These are phyloP conservation scores for Danionella cerebrum DNA, from an alignment of 2,113 vertebrate species.

Conservation along the genomic window DNA sequence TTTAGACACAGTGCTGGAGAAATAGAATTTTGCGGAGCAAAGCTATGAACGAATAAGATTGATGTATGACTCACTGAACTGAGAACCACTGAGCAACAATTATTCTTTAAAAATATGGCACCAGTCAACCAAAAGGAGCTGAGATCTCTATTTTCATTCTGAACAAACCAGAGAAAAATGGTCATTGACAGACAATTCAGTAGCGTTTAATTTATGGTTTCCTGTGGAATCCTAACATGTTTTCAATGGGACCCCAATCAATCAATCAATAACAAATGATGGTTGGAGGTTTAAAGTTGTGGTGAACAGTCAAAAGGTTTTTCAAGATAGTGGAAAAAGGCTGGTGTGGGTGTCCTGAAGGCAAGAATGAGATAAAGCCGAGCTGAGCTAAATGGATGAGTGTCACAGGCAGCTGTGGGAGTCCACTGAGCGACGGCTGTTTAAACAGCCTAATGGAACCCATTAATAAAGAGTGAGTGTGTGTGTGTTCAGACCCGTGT, in stretches of 20 bases:
- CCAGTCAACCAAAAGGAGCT: slow-evolving; percentile 1
- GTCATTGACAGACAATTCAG: neutral
- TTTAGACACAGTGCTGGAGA: too few relatives aligned
- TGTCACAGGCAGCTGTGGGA: slow-evolving; percentile 42
- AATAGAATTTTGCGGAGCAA: slow-evolving; percentile 53
- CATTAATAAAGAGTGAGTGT: slow-evolving; percentile 55
- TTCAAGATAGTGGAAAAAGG: slow-evolving; percentile 5
- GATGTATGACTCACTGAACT: slow-evolving; percentile 47
- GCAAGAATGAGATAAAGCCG: slow-evolving; percentile 28
- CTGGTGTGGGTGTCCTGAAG: slow-evolving; percentile 29
- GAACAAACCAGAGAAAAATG: neutral
- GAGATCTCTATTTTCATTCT: neutral
- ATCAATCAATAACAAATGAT: too few relatives aligned
- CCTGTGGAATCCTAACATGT: too few relatives aligned
- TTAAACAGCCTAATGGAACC: slow-evolving; percentile 50
- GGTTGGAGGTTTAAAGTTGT: slow-evolving; percentile 27
- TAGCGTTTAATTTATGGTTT: too few relatives aligned
- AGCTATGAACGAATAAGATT: slow-evolving; percentile 41
- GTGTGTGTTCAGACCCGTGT: slow-evolving; percentile 31
- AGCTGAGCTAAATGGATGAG: slow-evolving; percentile 38
- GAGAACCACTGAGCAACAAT: slow-evolving; percentile 37
- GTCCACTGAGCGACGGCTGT: slow-evolving; percentile 37
- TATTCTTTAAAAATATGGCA: slow-evolving; percentile 26
- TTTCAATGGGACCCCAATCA: too few relatives aligned
- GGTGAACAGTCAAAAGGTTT: slow-evolving; percentile 7